Percentiles rank a stretch among this genome's conserved stretches.
Evolutionary conservation across 2,888 invertebrate species (phyloP).

Genomic region (Acrobasis consociella): DNA sequence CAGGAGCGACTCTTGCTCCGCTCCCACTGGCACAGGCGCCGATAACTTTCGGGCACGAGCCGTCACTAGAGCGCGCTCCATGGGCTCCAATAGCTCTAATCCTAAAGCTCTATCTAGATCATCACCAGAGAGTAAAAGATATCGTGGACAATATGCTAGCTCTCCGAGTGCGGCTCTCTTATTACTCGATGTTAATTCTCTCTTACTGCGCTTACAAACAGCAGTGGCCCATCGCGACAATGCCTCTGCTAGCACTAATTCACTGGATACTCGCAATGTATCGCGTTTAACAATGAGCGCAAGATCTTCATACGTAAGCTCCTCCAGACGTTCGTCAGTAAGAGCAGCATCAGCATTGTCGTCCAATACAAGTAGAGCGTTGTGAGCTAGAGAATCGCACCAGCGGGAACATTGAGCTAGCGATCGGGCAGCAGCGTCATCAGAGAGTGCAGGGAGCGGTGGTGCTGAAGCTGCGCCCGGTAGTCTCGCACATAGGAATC

Average conservation of each 20-base stretch:
- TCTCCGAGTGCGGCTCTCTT: constrained; percentile 74
- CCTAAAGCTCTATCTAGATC: constrained; percentile 84
- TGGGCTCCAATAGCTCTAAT: constrained; percentile 70
- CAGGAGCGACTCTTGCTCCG: constrained; percentile 70
- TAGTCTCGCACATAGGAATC: constrained; percentile 70
- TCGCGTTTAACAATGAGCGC: constrained; percentile 86
- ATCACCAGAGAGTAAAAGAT: constrained; percentile 85
- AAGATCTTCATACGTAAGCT: constrained; percentile 85
- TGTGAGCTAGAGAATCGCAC: constrained; percentile 85
- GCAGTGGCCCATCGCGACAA: constrained; percentile 81
- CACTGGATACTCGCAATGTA: constrained; percentile 85
- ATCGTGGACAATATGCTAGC: constrained; percentile 84
- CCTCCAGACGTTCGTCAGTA: constrained; percentile 70
- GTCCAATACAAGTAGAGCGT: constrained; percentile 83
- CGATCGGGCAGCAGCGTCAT: constrained; percentile 63
- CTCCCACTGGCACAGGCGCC: constrained; percentile 72
- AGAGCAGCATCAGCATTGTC: constrained; percentile 71
- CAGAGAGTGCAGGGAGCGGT: constrained; percentile 66
- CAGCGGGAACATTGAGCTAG: constrained; percentile 74
- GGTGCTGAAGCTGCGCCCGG: constrained; percentile 78
- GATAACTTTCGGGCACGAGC: constrained; percentile 69
- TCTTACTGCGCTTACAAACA: constrained; percentile 69
- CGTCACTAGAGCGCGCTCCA: constrained; percentile 70
- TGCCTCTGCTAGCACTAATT: constrained; percentile 84
- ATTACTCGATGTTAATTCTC: constrained; percentile 70